Conservation (phyloP, 2,797 vertebrate species). For the Dromococcyx pavoninus region DNA sequence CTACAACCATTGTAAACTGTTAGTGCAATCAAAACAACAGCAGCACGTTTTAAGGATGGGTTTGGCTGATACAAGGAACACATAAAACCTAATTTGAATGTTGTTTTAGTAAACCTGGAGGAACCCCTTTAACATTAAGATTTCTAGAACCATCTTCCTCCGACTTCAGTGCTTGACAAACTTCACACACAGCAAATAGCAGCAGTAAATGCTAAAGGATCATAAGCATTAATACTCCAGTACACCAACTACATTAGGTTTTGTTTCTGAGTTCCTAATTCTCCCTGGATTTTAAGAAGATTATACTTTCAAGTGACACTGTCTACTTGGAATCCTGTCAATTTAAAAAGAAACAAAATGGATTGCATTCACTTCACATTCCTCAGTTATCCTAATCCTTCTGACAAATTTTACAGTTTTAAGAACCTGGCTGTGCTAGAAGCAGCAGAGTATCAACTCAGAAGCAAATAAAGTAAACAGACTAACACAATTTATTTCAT, state of each 20-base stretch:
- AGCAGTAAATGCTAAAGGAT: background rate
- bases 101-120: background rate
- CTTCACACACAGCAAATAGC: background rate
- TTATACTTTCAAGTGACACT: slow-evolving; percentile 37
- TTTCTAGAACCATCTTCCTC: background rate
- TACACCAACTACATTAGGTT: background rate
- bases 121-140: background rate
- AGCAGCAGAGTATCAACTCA: background rate
- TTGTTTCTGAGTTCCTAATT: background rate
- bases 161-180: background rate
- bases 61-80: background rate
- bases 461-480: background rate
- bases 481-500: background rate
- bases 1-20: background rate
- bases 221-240: background rate
- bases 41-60: background rate
- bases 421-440: background rate
- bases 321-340: slow-evolving; percentile 34
- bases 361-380: slow-evolving; percentile 56
- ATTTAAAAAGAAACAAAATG: slow-evolving; percentile 9
- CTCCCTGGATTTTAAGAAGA: slow-evolving; percentile 14
- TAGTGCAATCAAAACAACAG: background rate
- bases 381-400: slow-evolving; percentile 36
- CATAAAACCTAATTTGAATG: background rate
- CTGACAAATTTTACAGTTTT: slow-evolving; percentile 7